Base-by-base conservation (phyloP, 2,113 vertebrate genomes). In the Podarcis muralis region DNA sequence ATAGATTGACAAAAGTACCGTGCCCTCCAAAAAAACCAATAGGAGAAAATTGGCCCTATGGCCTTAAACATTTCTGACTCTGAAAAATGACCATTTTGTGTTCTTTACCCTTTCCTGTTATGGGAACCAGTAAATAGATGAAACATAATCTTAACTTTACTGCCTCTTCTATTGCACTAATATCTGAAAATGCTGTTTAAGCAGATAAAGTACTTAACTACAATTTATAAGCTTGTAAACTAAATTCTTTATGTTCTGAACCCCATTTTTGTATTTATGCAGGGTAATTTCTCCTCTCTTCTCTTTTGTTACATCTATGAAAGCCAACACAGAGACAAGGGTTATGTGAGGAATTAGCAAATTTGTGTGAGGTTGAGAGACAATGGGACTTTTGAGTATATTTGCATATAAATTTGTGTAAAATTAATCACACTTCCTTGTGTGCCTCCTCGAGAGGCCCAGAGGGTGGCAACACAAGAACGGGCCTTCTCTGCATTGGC, bases 151-250 rank as follows among this genome's bases (percentile, higher is more conserved):
- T 80, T 87, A 71, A 80, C 13, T 87, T 72, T 71, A 74, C 79
- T 78, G 86, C 86, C 80, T 93, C 93, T 90, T 95, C 57, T 92
- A 78, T 78, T 93, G 89, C 92, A 89, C 90, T 94, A 84, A 30
- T 92, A 88, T 84, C 78, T 59, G 84, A 86, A 77, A 82, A 83
- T 2, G 20, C 87, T 94, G 57, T 88, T 75, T 94, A 76, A 87
- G 76, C 83, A 87, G 40, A 43, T 32, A 72, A 77, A 48, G 66
- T 79, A 88, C 85, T 88, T 83, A 53, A 57, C 72, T 93, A 35
- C 83, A 72, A 69, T 80, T 90, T 59, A 43, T 90, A 95, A 93
- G 90, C 84, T 90, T 87, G 85, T 40, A 91, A 78, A 66, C 5
- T 78, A 13, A 23, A 78, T 68, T 22, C 57, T 77, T 40, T 72